Conservation (phyloP, 2,113 vertebrate species). For the Heterotis niloticus region DNA sequence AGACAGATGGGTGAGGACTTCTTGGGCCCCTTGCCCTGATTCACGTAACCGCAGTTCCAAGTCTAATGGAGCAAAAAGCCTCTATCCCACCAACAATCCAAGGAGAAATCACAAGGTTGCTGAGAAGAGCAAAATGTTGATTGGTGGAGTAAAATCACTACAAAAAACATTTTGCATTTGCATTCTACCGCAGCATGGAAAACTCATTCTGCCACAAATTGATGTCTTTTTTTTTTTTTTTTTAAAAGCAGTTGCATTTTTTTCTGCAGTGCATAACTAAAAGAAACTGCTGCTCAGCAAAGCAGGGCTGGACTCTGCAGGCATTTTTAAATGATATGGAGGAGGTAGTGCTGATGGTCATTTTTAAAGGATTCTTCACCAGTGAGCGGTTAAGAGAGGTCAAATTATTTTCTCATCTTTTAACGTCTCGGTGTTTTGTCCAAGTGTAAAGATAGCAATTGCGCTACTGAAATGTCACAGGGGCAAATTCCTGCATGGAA, state of each 20-base stretch:
- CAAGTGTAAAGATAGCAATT: not conserved
- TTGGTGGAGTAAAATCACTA: conserved; percentile 2
- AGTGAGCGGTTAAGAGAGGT: not conserved
- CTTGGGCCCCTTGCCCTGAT: not conserved
- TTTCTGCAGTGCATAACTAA: not conserved
- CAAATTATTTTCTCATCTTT: not conserved
- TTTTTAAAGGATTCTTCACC: not conserved
- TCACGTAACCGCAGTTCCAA: conserved; percentile 13
- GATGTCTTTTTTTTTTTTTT: not conserved
- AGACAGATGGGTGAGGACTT: conserved; percentile 30
- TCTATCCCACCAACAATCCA: not conserved
- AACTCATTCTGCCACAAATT: conserved; percentile 2
- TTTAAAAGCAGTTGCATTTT: not conserved
- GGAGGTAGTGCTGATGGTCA: not conserved
- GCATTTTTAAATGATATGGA: not conserved
- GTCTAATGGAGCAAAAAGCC: not conserved
- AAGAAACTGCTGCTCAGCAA: not conserved
- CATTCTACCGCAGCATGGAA: not conserved
- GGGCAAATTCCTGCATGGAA: not conserved
- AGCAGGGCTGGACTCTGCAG: not conserved
- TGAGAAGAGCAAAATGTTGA: not conserved
- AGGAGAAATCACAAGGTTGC: not conserved
- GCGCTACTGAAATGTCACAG: not conserved
- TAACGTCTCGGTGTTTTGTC: not conserved
- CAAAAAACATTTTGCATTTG: not conserved